Evolutionary conservation across 1,140 invertebrate species (phyloP), one percentile per base, ranked within the genome.

Genomic region (Bathynomus jamesi): DNA sequence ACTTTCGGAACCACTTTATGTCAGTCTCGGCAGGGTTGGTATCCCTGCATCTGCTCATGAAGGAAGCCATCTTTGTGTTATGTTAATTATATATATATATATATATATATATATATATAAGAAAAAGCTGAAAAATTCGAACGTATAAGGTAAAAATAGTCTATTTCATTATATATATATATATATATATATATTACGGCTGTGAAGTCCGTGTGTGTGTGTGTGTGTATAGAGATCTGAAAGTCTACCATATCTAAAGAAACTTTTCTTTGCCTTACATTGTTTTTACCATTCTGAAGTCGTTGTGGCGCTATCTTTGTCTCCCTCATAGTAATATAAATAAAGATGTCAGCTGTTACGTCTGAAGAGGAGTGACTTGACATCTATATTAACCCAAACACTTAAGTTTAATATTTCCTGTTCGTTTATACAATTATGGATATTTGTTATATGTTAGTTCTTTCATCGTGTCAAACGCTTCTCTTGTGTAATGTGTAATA

Each of bases 1-100:
- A 53, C 40, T 53, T 53, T 53, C 40, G 40, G 40, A 53, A 53
- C 40, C 40, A 53, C 40, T 53, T 53, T 53, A 53, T 53, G 40
- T 53, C 40, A 53, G 40, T 53, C 40, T 53, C 40, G 13, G 40
- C 40, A 53, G 40, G 21, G 40, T 53, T 53, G 40, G 40, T 53
- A 53, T 53, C 40, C 40, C 40, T 53, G 40, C 40, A 53, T 53
- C 40, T 53, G 40, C 21, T 53, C 40, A 53, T 53, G 40, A 53
- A 53, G 17, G 21, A 53, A 53, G 13, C 40, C 21, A 53, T 17
- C 40, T 53, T 53, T 53, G 40, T 53, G 40, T 53, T n/a, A n/a
- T n/a, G n/a, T n/a, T n/a, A n/a, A n/a, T n/a, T n/a, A n/a, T n/a
- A n/a, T n/a, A n/a, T n/a, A n/a, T n/a, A n/a, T n/a, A n/a, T n/a